phyloP scores from a whole-genome alignment of 1,140 invertebrate species.

The Doryteuthis pealeii region DNA sequence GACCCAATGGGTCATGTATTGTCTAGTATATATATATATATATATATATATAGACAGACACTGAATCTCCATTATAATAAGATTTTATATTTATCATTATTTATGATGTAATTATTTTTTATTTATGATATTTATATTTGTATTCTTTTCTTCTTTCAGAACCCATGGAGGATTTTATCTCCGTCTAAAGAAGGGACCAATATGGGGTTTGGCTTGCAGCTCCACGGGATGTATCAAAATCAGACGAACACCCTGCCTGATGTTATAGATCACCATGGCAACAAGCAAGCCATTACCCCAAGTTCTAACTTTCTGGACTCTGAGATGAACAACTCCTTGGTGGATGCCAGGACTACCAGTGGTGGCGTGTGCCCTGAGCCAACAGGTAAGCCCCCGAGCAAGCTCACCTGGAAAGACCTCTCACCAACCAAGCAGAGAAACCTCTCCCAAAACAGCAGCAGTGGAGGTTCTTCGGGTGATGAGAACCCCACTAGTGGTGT shows the following conservation, averaged over 20 bases:
- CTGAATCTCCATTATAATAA: too few relatives aligned
- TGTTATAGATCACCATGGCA: slow-evolving; percentile 12
- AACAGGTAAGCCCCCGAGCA: neutral
- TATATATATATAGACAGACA: too few relatives aligned
- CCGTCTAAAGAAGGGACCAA: slow-evolving; percentile 11
- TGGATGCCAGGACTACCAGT: neutral
- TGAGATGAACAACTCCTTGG: slow-evolving; percentile 4
- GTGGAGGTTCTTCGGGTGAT: slow-evolving; percentile 18
- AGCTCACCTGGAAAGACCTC: slow-evolving; percentile 24
- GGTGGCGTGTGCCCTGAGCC: neutral
- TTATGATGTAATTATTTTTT: too few relatives aligned
- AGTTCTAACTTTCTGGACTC: slow-evolving; percentile 1
- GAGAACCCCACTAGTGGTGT: slow-evolving; percentile 13
- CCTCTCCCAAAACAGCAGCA: neutral
- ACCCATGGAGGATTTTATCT: slow-evolving; percentile 25
- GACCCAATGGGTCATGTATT: too few relatives aligned
- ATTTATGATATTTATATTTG: too few relatives aligned
- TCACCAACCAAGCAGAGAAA: slow-evolving; percentile 18
- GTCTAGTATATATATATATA: too few relatives aligned
- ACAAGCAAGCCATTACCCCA: slow-evolving; percentile 3
- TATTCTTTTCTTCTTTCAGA: slow-evolving; percentile 17
- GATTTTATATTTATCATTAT: too few relatives aligned
- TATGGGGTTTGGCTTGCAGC: slow-evolving; percentile 7
- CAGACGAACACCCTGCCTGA: slow-evolving; percentile 10
- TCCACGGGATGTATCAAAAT: slow-evolving; percentile 13